Conservation (phyloP, 1,140 invertebrate species). For the Dreissena rostriformis region DNA sequence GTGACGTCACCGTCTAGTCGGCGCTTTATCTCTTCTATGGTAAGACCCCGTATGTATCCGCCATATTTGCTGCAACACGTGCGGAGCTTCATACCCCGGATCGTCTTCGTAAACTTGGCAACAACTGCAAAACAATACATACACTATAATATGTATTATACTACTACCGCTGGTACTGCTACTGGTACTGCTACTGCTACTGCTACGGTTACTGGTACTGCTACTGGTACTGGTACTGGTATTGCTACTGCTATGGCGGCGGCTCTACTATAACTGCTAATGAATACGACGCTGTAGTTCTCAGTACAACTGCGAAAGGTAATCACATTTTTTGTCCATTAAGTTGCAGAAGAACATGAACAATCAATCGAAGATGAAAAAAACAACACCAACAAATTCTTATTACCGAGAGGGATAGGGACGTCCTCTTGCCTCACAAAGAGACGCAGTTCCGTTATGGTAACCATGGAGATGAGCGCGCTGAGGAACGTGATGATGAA, state of each 20-base stretch:
- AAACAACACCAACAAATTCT: too few relatives aligned
- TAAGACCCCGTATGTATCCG: slow-evolving; percentile 40
- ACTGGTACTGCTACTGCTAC: too few relatives aligned
- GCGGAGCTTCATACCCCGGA: slow-evolving; percentile 11
- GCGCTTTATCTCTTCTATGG: slow-evolving; percentile 2
- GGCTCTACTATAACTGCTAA: too few relatives aligned
- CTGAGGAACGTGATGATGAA: slow-evolving; percentile 42
- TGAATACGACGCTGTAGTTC: too few relatives aligned
- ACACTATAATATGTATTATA: too few relatives aligned
- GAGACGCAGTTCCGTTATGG: slow-evolving; percentile 35
- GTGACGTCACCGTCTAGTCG: slow-evolving; percentile 24
- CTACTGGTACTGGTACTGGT: too few relatives aligned
- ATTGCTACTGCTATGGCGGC: too few relatives aligned
- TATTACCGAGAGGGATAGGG: slow-evolving; percentile 8
- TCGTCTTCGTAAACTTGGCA: slow-evolving; percentile 11
- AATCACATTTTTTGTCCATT: background rate
- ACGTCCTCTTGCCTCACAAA: slow-evolving; percentile 2
- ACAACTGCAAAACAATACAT: background rate
- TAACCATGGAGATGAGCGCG: slow-evolving; percentile 38
- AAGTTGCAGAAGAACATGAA: background rate
- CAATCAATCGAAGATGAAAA: too few relatives aligned
- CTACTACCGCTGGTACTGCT: background rate
- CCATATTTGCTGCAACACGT: slow-evolving; percentile 9
- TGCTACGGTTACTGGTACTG: too few relatives aligned
- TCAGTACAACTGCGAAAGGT: background rate